Conservation (phyloP, 2,797 vertebrate genomes). For the Falco concolor region DNA sequence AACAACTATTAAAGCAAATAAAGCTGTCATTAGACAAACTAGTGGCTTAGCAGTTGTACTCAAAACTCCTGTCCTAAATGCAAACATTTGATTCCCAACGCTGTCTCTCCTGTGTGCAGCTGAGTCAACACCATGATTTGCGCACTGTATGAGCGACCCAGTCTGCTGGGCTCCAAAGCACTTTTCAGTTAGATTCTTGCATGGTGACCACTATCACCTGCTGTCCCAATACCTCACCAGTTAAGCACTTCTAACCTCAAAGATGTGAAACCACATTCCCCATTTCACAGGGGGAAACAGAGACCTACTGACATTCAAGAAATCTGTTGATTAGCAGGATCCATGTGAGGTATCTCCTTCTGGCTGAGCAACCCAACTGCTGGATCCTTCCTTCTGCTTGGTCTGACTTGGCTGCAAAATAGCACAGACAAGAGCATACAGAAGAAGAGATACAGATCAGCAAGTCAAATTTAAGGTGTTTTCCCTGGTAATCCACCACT, state of each 20-base stretch:
- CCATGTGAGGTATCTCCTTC: background rate
- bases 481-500: background rate
- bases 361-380: background rate
- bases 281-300: background rate
- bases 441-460: background rate
- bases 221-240: background rate
- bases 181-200: background rate
- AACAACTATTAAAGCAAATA: background rate
- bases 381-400: background rate
- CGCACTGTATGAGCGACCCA: background rate
- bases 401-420: background rate
- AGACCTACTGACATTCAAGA: background rate
- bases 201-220: background rate
- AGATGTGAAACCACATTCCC: background rate
- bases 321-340: background rate
- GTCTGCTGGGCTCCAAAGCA: background rate
- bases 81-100: background rate
- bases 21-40: background rate
- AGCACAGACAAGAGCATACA: background rate
- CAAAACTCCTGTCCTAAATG: background rate
- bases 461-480: background rate
- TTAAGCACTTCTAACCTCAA: background rate
- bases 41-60: background rate
- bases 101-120: background rate
- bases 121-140: background rate